A percentile compares a stretch with the other conserved stretches of the same genome.
phyloP scores from a whole-genome alignment of 2,888 invertebrate species.

The Ormyrus pomaceus region DNA sequence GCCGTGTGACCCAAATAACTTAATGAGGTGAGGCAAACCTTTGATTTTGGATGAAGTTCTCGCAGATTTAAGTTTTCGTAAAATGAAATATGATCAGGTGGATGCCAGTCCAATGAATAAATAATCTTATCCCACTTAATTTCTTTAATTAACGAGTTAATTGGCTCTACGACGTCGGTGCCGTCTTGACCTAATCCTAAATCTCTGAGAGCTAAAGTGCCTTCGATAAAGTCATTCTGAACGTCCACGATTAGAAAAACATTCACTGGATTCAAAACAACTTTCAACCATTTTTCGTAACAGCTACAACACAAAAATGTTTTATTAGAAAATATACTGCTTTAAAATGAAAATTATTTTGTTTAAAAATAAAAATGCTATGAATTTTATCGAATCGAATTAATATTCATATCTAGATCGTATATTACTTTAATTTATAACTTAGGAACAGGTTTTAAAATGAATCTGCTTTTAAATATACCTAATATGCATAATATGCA shows the following conservation, averaged over 20 bases:
- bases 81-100: constrained; percentile 95
- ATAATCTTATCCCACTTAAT: constrained; percentile 88
- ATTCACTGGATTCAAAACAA: constrained; percentile 82
- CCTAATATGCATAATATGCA: neutral
- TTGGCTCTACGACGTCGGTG: constrained; percentile 90
- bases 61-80: constrained; percentile 91
- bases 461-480: neutral
- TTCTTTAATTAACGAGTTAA: constrained; percentile 87
- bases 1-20: too few relatives aligned
- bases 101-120: constrained; percentile 98
- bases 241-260: constrained; percentile 95
- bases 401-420: too few relatives aligned
- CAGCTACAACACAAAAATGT: constrained; percentile 77
- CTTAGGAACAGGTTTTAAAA: neutral
- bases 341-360: too few relatives aligned
- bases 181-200: constrained; percentile 93
- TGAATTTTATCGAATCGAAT: too few relatives aligned
- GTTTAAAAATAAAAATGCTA: too few relatives aligned
- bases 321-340: too few relatives aligned
- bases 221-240: constrained; percentile 98
- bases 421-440: too few relatives aligned
- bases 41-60: constrained; percentile 81
- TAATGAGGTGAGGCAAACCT: constrained; percentile 57
- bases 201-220: constrained; percentile 92
- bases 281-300: constrained; percentile 91